Conservation (phyloP, 2,113 vertebrate genomes). For the Callithrix jacchus region DNA sequence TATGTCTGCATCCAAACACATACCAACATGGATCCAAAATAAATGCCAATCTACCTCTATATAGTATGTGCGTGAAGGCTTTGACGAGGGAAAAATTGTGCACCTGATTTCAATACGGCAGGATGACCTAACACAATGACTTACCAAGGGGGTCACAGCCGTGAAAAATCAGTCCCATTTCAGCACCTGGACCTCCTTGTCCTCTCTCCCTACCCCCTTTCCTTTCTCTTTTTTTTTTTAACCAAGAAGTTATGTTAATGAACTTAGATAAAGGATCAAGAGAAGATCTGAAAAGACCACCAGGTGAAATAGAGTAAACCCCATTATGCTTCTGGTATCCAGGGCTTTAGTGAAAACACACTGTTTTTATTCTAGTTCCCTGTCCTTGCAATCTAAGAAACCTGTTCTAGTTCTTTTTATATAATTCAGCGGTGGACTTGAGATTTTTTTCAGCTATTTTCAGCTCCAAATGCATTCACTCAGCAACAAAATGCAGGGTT, state of each 20-base stretch:
- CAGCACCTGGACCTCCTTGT: neutral
- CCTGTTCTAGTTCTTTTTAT: neutral
- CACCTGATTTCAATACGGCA: neutral
- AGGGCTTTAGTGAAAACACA: neutral
- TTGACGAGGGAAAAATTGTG: neutral
- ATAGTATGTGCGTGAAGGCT: neutral
- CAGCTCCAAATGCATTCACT: neutral
- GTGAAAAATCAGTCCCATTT: neutral
- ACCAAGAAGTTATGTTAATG: neutral
- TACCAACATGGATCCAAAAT: neutral
- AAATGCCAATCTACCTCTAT: neutral
- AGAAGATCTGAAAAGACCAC: neutral
- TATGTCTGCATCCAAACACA: neutral
- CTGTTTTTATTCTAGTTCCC: neutral
- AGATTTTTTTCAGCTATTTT: neutral
- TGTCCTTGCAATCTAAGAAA: slow-evolving; percentile 22
- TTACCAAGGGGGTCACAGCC: neutral
- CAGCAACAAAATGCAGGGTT: neutral
- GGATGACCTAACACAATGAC: neutral
- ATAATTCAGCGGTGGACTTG: neutral
- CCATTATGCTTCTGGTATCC: neutral
- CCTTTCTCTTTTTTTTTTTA: neutral
- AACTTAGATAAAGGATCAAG: neutral
- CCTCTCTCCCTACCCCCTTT: neutral
- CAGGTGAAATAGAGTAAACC: neutral